Evolutionary conservation across 2,797 vertebrate genomes (phyloP).

Genomic region (Melanotaenia trifasciata): DNA sequence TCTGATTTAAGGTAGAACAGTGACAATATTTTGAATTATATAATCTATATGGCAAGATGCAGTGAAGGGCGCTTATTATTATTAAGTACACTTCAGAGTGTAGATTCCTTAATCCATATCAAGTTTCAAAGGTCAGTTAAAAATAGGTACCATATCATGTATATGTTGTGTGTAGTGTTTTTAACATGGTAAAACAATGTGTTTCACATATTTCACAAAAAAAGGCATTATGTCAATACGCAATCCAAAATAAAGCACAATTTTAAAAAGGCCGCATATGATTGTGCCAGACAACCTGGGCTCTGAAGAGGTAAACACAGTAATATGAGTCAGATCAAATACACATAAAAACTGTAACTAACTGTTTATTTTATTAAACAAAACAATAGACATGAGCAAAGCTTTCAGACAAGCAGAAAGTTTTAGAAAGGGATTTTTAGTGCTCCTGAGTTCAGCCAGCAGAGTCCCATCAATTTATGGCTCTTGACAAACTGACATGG

Average conservation of each 20-base stretch:
- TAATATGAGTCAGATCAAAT: background rate
- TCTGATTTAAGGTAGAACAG: constrained; percentile 53
- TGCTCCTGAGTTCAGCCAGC: background rate
- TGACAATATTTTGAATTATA: constrained; percentile 57
- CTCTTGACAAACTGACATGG: background rate
- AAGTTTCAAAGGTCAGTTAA: background rate
- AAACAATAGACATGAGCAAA: background rate
- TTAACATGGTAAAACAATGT: background rate
- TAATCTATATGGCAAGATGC: constrained; percentile 23
- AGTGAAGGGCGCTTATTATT: background rate
- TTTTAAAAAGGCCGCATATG: background rate
- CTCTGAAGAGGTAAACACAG: background rate
- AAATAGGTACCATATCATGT: background rate
- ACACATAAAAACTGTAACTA: too few relatives aligned
- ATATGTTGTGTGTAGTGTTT: background rate
- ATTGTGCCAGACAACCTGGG: background rate
- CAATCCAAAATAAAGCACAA: too few relatives aligned
- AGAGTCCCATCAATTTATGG: background rate
- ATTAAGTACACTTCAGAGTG: constrained; percentile 5
- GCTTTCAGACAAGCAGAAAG: too few relatives aligned
- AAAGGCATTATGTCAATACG: too few relatives aligned
- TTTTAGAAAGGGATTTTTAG: too few relatives aligned
- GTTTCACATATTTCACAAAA: background rate
- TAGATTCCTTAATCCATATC: background rate
- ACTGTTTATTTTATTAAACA: background rate